Conservation (phyloP, 53 echinoderm and acorn worm genomes). For the Luidia sarsii region DNA sequence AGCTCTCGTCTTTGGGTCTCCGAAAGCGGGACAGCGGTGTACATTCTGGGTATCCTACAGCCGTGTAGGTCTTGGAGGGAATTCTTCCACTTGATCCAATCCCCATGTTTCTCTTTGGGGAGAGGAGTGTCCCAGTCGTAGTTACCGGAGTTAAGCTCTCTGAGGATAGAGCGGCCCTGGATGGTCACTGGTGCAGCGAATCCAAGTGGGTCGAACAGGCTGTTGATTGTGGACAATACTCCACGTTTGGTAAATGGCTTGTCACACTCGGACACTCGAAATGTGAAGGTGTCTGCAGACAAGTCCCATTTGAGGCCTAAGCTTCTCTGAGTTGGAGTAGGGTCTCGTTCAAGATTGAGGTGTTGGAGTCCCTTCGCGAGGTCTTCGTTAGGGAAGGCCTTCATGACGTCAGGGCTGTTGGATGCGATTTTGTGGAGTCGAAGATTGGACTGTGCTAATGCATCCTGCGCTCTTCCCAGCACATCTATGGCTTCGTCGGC, state of each 20-base stretch:
- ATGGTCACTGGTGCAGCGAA: conserved; percentile 51
- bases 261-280: conserved; percentile 27
- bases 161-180: conserved; percentile 27
- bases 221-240: conserved; percentile 52
- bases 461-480: conserved; percentile 18
- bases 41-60: conserved; percentile 20
- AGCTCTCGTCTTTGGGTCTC: conserved; percentile 6
- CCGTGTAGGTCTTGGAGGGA: conserved; percentile 23
- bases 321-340: conserved; percentile 15
- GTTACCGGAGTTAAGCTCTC: conserved; percentile 11
- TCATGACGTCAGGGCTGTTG: conserved; percentile 60
- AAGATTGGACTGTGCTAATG: conserved; percentile 52
- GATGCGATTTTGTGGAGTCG: conserved; percentile 73
- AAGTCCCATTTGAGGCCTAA: conserved; percentile 53
- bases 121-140: conserved; percentile 45
- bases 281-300: conserved; percentile 39
- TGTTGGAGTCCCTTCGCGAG: conserved; percentile 53
- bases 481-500: conserved; percentile 16
- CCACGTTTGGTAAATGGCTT: conserved; percentile 53
- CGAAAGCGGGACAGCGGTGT: conserved; percentile 16
- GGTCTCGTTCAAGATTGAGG: conserved; percentile 36
- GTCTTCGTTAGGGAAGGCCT: conserved; percentile 29
- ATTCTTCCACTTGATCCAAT: conserved; percentile 32
- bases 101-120: conserved; percentile 16
- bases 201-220: conserved; percentile 61